Evolutionary conservation across 2,888 invertebrate species (phyloP).

Genomic region (Quadriops clusia): DNA sequence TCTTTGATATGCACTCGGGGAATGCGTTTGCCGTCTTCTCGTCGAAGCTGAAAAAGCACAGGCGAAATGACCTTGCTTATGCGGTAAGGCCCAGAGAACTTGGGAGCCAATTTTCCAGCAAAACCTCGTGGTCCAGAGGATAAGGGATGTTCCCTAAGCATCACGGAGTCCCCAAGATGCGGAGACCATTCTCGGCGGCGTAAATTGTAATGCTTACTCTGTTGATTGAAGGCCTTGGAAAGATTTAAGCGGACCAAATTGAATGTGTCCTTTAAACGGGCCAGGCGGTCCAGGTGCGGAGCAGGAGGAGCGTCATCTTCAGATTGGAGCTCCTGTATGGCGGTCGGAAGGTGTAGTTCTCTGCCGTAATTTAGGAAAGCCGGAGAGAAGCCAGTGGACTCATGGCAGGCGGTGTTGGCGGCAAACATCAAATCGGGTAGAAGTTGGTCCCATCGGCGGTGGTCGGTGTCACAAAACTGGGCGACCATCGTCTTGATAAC

Average conservation of each 20-base stretch:
- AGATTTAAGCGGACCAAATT: neutral
- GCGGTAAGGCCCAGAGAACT: too few relatives aligned
- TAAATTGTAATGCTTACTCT: conserved; percentile 2
- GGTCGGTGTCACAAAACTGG: conserved; percentile 15
- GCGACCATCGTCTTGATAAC: conserved; percentile 21
- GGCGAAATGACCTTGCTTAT: too few relatives aligned
- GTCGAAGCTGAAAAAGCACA: too few relatives aligned
- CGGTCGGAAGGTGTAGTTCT: too few relatives aligned
- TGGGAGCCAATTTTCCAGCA: neutral
- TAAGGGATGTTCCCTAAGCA: conserved; percentile 3
- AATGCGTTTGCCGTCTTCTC: too few relatives aligned
- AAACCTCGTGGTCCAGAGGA: neutral
- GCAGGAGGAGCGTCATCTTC: too few relatives aligned
- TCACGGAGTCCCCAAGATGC: neutral
- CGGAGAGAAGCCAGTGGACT: conserved; percentile 7
- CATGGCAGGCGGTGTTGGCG: conserved; percentile 10
- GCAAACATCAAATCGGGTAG: conserved; percentile 8
- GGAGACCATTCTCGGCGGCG: neutral
- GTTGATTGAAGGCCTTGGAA: neutral
- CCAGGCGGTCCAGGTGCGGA: too few relatives aligned
- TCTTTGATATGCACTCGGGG: too few relatives aligned
- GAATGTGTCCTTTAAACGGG: too few relatives aligned
- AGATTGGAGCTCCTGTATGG: too few relatives aligned
- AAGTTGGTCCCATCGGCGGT: conserved; percentile 9
- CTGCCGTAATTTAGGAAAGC: conserved; percentile 10